Conservation (phyloP, 2,797 vertebrate species). For the Lutjanus argentimaculatus region DNA sequence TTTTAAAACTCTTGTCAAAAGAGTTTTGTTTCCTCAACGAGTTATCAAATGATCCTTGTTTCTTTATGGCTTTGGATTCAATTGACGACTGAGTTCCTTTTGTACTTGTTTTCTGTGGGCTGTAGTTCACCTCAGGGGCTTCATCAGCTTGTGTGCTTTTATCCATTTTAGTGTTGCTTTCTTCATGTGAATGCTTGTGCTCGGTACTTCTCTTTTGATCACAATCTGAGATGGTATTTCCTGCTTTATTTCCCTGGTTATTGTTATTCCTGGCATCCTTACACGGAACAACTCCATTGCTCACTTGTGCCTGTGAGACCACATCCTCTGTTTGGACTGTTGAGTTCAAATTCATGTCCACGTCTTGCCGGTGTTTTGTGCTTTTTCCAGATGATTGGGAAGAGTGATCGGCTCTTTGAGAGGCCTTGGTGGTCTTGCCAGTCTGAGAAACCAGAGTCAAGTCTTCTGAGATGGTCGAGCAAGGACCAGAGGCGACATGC, state of each 20-base stretch:
- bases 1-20: slow-evolving; percentile 80
- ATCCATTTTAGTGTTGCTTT: slow-evolving; percentile 71
- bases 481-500: slow-evolving; percentile 79
- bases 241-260: slow-evolving; percentile 56
- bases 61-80: slow-evolving; percentile 76
- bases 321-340: slow-evolving; percentile 72
- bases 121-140: slow-evolving; percentile 53
- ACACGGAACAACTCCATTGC: slow-evolving; percentile 50
- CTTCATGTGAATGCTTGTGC: slow-evolving; percentile 52
- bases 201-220: slow-evolving; percentile 27
- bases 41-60: slow-evolving; percentile 81
- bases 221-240: slow-evolving; percentile 20
- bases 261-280: slow-evolving; percentile 54
- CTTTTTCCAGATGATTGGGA: slow-evolving; percentile 70
- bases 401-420: slow-evolving; percentile 36
- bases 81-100: slow-evolving; percentile 57
- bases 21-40: slow-evolving; percentile 77
- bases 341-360: slow-evolving; percentile 83
- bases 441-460: slow-evolving; percentile 83
- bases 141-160: slow-evolving; percentile 81
- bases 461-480: slow-evolving; percentile 88
- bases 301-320: slow-evolving; percentile 83
- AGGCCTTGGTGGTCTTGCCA: slow-evolving; percentile 78
- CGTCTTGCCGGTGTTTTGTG: slow-evolving; percentile 72
- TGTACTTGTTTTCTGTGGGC: slow-evolving; percentile 56